Evolutionary conservation across 2,888 invertebrate genomes (phyloP).

Genomic region (Schizotus pectinicornis): DNA sequence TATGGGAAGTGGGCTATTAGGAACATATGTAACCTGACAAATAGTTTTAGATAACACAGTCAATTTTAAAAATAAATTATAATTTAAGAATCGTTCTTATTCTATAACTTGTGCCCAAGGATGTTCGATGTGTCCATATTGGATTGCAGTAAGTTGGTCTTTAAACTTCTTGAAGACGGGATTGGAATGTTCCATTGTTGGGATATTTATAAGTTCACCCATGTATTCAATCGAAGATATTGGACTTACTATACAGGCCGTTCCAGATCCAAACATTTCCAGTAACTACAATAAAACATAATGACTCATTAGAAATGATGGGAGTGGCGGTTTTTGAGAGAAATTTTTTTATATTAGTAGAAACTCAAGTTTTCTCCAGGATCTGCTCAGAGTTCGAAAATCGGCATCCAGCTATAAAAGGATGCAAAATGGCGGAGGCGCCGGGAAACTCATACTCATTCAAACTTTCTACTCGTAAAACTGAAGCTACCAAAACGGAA

Average conservation of each 20-base stretch:
- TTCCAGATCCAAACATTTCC: conserved; percentile 98
- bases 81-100: conserved; percentile 40
- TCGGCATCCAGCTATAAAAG: no score
- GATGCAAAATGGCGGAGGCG: no score
- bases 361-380: no score
- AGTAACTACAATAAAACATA: conserved; percentile 70
- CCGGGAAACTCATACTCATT: no score
- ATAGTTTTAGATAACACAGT: neutral
- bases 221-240: conserved; percentile 84
- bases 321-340: no score
- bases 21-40: neutral
- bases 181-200: conserved; percentile 75
- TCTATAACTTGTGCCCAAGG: conserved; percentile 78
- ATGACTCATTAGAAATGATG: neutral
- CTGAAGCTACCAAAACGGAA: no score
- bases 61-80: neutral
- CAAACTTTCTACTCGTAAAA: no score
- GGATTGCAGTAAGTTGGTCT: conserved; percentile 84
- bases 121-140: conserved; percentile 84
- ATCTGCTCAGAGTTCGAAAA: no score
- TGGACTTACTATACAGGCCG: conserved; percentile 94
- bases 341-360: no score
- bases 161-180: conserved; percentile 78
- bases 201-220: conserved; percentile 70
- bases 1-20: neutral